Conservation (phyloP, 2,113 vertebrate genomes). For the Bos taurus region ARS-UCD2.0 NC_037354.1:15749501-15750000, state of each 20-base stretch:
- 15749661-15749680: not conserved
- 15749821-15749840: not conserved
- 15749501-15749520: not conserved
- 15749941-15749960: not conserved
- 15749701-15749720: not conserved
- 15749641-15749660: not conserved
- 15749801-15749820: not conserved
- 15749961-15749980: not conserved
- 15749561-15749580: not conserved
- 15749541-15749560: not conserved
- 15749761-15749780: not conserved
- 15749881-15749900: not conserved
- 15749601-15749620: not conserved
- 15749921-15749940: not conserved
- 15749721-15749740: not conserved
- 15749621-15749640: not conserved
- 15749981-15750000: rapidly evolving
- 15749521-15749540: not conserved
- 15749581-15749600: not conserved
- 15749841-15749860: not conserved
- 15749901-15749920: not conserved
- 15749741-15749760: not conserved
- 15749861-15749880: not conserved
- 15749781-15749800: not conserved
- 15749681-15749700: not conserved